phyloP scores from a whole-genome alignment of 2,113 vertebrate genomes.

The Ptilorrhoa leucosticta region DNA sequence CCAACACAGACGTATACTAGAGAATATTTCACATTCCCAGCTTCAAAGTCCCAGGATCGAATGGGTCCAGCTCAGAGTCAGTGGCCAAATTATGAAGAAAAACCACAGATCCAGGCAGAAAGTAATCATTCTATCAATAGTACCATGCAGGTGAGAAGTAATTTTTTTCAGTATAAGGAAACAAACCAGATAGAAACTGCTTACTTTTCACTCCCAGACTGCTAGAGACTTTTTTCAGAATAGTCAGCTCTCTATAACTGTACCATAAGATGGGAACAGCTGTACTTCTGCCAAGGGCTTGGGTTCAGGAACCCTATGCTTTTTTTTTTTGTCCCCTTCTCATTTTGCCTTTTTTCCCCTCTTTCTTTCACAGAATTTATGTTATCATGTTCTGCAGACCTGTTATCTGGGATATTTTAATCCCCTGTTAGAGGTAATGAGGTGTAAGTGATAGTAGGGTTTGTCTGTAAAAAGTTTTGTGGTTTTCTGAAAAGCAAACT shows the following conservation, averaged over 20 bases:
- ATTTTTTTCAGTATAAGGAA: not conserved
- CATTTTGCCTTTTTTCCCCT: rapidly evolving
- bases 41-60: constrained; percentile 90
- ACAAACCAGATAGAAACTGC: not conserved
- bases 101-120: constrained; percentile 73
- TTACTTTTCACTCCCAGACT: not conserved
- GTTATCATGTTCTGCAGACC: not conserved
- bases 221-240: not conserved
- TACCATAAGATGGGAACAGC: not conserved
- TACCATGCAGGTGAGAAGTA: constrained; percentile 80
- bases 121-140: constrained; percentile 76
- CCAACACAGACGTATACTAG: constrained; percentile 95
- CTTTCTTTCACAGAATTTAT: not conserved
- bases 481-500: not conserved
- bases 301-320: not conserved
- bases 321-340: not conserved
- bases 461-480: not conserved
- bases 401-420: not conserved
- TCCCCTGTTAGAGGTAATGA: not conserved
- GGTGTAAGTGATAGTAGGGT: not conserved
- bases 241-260: not conserved
- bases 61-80: constrained; percentile 80
- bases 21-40: constrained; percentile 97
- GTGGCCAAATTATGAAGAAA: constrained; percentile 87
- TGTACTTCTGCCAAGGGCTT: not conserved